Base-by-base conservation (phyloP, 1,140 invertebrate genomes). In the Lepidurus couesii region DNA sequence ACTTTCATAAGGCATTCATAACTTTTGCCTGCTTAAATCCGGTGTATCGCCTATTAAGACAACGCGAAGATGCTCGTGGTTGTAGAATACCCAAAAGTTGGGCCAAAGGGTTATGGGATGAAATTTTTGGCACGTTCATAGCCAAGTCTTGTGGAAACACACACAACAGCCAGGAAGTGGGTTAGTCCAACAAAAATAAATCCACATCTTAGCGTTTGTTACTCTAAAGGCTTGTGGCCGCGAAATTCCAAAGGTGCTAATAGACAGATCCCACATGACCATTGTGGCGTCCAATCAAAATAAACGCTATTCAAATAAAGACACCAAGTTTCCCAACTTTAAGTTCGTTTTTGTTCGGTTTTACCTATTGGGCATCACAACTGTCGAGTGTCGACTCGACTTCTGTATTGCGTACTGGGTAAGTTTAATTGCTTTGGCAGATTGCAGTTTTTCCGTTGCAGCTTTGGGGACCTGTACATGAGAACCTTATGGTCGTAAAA, bases 401-500 rank as follows among this genome's bases (percentile, higher is more conserved):
- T 65, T 13, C 16, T 7, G 21, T 65, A 65, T 65, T 65, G n/a
- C 53, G n/a, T 65, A 13, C 21, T 21, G 53, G 0, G 16, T 16
- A 16, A 65, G n/a, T 65, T 65, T 65, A 65, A 65, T 65, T 65
- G 53, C 53, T 65, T 65, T 65, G 21, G 53, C 16, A 65, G 53
- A 21, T 16, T n/a, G 53, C 16, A 65, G 53, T 65, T 65, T 34
- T 65, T 65, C 53, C 16, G 53, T 65, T 65, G 16, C 53, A 65
- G 53, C 53, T 13, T 65, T 65, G 16, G 53, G 53, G 53, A 65
- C 53, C 53, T 65, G 53, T 21, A 65, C 16, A 65, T 65, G 53
- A 65, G 53, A 65, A 65, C 53, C 53, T 21, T 65, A 65, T 65
- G 53, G 53, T 65, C 53, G 13, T 65, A 65, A 65, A 65, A 65